Evolutionary conservation across 1,140 invertebrate genomes (phyloP), one percentile per base, ranked within the genome.

Genomic region (Drosophila prosaltans): DNA sequence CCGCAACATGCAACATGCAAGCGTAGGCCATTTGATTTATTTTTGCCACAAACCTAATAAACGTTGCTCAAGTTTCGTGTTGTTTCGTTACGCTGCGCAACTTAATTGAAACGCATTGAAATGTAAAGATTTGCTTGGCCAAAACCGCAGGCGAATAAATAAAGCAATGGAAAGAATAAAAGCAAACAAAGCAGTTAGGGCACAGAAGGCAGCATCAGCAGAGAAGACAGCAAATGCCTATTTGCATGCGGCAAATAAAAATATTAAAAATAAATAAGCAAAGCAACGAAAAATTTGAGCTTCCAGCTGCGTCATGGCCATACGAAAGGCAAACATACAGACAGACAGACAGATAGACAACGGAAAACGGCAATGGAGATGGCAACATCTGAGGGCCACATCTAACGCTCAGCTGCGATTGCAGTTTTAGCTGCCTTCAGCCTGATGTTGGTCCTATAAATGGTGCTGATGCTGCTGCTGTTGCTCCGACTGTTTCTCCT

Each of bases 181-280:
- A 68, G 59, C 62, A 71, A 51, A 24, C 16, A 71, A 59, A 48
- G 74, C 59, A 51, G n/a, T 5, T 6, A 8, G 16, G 45, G 21
- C 8, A 10, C 45, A 51, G 45, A 10, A 51, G 45, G 45, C 45
- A 26, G 54, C 76, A 54, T 59, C n/a, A 69, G 21, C 61, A 36
- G 4, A 60, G 43, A 58, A 30, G 73, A 63, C 28, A 57, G 54
- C 48, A 26, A 43, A 51, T 40, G 65, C 63, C 80, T 80, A 77
- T 86, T 88, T 86, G 75, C 79, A 55, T 45, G 57, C n/a, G 32
- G 65, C 58, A 86, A 86, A 86, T 77, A 86, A 69, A 88, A 86
- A 86, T 86, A 88, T 88, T 88, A 80, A 88, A 86, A 86, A 80
- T 80, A 86, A 86, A 88, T 88, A 86, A 73, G 69, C 64, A 57